Evolutionary conservation across 2,113 vertebrate species (phyloP).

Genomic region (Gallinago jamesoni): DNA sequence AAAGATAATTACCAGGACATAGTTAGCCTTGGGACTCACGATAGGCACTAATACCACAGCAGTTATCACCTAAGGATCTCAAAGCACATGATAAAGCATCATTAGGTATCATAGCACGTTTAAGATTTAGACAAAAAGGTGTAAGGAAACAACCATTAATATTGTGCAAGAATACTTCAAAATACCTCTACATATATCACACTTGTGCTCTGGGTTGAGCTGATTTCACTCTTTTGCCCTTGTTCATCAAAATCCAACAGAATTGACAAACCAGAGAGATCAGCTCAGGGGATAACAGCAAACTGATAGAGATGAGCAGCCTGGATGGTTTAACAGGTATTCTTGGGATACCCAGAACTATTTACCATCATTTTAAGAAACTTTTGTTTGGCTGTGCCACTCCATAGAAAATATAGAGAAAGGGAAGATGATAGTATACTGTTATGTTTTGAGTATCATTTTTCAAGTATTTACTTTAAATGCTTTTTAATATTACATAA

Average conservation of each 20-base stretch:
- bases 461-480: not conserved
- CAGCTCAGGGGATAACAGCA: not conserved
- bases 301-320: not conserved
- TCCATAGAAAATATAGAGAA: not conserved
- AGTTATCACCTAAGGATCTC: not conserved
- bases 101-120: not conserved
- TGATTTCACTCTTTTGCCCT: not conserved
- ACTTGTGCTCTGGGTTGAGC: not conserved
- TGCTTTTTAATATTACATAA: not conserved
- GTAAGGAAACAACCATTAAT: not conserved
- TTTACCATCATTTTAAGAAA: not conserved
- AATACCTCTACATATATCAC: not conserved
- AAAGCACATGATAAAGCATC: not conserved
- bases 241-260: not conserved
- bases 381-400: not conserved
- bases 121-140: not conserved
- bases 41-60: not conserved
- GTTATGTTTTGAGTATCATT: not conserved
- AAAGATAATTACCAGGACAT: not conserved
- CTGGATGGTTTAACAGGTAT: not conserved
- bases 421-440: not conserved
- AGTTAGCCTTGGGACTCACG: not conserved
- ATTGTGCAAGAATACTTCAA: not conserved
- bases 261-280: not conserved
- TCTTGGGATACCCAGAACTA: not conserved